Evolutionary conservation across 2,888 invertebrate genomes (phyloP).

Genomic region (Schrankia costaestrigalis): DNA sequence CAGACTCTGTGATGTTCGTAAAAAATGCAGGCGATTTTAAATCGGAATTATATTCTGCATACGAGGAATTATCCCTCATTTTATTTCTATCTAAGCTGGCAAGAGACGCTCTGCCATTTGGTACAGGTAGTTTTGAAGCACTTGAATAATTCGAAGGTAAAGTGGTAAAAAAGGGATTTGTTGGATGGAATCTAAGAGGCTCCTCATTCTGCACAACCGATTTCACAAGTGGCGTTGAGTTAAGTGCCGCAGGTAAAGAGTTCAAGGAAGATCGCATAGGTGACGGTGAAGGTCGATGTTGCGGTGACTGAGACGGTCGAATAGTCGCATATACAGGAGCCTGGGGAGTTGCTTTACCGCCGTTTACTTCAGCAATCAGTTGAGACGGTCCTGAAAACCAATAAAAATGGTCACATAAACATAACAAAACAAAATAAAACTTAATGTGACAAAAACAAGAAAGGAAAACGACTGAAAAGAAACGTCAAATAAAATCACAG

Average conservation of each 20-base stretch:
- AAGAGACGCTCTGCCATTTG: constrained; percentile 57
- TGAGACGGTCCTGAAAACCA: constrained; percentile 70
- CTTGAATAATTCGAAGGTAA: constrained; percentile 66
- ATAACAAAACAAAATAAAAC: constrained; percentile 16
- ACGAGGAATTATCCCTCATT: constrained; percentile 45
- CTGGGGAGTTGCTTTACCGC: constrained; percentile 59
- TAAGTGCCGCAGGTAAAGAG: constrained; percentile 55
- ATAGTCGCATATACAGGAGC: constrained; percentile 73
- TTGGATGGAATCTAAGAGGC: constrained; percentile 65
- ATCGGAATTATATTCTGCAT: constrained; percentile 45
- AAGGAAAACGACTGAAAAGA: constrained; percentile 24
- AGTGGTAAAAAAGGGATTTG: constrained; percentile 75
- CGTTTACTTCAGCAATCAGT: constrained; percentile 57
- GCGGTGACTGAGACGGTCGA: constrained; percentile 55
- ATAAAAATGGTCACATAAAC: constrained; percentile 17
- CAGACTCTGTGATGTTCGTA: constrained; percentile 46
- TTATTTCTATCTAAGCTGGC: constrained; percentile 67
- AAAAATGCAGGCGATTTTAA: constrained; percentile 55
- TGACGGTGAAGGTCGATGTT: constrained; percentile 45
- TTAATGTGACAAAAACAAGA: constrained; percentile 18
- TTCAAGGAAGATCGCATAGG: constrained; percentile 53
- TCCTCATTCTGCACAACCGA: constrained; percentile 53
- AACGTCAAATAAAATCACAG: constrained; percentile 24
- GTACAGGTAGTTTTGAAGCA: constrained; percentile 70
- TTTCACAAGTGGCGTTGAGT: constrained; percentile 59